phyloP scores from a whole-genome alignment of 2,113 vertebrate genomes.

The Anarhynchus alexandrinus region DNA sequence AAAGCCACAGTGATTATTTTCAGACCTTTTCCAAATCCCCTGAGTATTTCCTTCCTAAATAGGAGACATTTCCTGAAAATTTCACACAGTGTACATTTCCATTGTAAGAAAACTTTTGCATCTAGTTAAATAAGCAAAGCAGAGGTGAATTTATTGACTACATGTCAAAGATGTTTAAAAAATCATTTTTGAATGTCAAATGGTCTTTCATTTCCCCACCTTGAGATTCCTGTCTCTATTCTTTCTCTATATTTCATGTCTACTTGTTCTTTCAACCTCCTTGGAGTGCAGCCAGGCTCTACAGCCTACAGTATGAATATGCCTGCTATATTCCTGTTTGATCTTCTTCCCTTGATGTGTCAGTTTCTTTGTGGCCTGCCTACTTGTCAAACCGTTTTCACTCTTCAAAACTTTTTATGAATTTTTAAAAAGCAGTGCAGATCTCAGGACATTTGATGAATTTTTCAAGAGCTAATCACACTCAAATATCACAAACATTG shows the following conservation, averaged over 20 bases:
- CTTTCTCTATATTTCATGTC: conserved; percentile 72
- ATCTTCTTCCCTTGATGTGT: conserved; percentile 78
- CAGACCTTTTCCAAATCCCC: background rate
- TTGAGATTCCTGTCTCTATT: conserved; percentile 71
- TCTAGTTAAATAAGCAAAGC: conserved; percentile 50
- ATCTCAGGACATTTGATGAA: conserved; percentile 66
- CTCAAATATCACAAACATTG: conserved; percentile 43
- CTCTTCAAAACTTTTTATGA: conserved; percentile 73
- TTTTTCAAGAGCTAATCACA: conserved; percentile 72
- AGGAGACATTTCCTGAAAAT: background rate
- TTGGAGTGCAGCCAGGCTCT: conserved; percentile 68
- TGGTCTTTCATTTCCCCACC: conserved; percentile 68
- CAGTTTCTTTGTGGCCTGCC: conserved; percentile 75
- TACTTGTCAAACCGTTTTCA: conserved; percentile 76
- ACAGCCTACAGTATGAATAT: conserved; percentile 64
- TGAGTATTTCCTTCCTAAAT: background rate
- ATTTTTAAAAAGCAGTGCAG: conserved; percentile 70
- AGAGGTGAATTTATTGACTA: conserved; percentile 59
- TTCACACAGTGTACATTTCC: background rate
- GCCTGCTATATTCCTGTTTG: conserved; percentile 69
- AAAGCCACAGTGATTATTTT: background rate
- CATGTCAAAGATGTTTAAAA: conserved; percentile 61
- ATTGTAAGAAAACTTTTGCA: conserved; percentile 19
- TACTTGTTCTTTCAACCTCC: conserved; percentile 72
- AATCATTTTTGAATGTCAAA: conserved; percentile 70